Evolutionary conservation across 2,888 invertebrate species (phyloP), one percentile per base, ranked within the genome.

Genomic region (Xiphydria camelus): DNA sequence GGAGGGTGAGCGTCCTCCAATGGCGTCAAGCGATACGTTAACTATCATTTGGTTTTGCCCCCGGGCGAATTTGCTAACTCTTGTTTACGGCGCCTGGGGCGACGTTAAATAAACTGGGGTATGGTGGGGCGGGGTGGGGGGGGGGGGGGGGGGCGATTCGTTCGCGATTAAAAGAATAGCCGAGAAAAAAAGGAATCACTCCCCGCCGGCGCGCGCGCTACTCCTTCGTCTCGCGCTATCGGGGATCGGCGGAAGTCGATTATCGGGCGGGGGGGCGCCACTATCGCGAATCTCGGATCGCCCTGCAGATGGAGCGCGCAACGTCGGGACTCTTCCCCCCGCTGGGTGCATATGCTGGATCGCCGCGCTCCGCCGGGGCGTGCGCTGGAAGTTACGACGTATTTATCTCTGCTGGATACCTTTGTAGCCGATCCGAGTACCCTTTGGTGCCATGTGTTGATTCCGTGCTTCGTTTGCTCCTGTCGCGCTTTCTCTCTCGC

Each of bases 381-480:
- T 49, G 20, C 12, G 21, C 17, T 44, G 35, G 66, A 59, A 70
- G 64, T 68, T 69, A 59, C 59, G 58, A 37, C 51, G 69, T 68
- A 74, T 73, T 75, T 74, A 75, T 74, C 75, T 64, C 75, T 62
- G 73, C 67, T 72, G 74, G 75, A 74, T 70, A 68, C 68, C 66
- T 70, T 74, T 74, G 72, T 72, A 61, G 55, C 50, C 41, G 47
- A 52, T 49, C 41, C 53, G 57, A 62, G 64, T 66, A 71, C 73
- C 66, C 68, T 60, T 64, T 56, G 40, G 59, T 45, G 59, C 69
- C 73, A 72, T 73, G 73, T 73, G 73, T 68, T 63, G 22, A 22
- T 12, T 22, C 61, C 61, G 49, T 55, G 44, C 15, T 29, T 15
- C 12, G 6, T 29, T 29, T 29, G 9, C 12, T 29, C 12, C n/a